Conservation (phyloP, 2,113 vertebrate genomes). For the Phalacrocorax aristotelis region DNA sequence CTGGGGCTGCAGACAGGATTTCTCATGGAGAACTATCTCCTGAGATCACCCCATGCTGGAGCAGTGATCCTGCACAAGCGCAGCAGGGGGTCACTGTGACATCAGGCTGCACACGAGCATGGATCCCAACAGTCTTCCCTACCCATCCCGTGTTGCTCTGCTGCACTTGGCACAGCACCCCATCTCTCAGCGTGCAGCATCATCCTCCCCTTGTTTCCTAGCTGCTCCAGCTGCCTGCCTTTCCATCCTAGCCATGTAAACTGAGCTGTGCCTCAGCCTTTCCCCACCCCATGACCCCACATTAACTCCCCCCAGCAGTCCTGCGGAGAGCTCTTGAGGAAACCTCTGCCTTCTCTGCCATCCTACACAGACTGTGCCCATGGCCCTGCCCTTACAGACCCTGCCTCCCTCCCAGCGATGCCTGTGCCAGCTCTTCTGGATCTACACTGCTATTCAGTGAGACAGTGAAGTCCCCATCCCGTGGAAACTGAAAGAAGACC, state of each 20-base stretch:
- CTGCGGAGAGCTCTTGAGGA: not conserved
- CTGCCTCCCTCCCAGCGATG: not conserved
- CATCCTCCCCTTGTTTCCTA: not conserved
- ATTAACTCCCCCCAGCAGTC: not conserved
- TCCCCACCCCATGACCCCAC: not conserved
- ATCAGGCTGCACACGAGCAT: not conserved
- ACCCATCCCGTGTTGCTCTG: not conserved
- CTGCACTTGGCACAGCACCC: not conserved
- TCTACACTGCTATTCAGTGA: not conserved
- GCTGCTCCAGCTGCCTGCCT: not conserved
- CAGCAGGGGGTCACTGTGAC: not conserved
- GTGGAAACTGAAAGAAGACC: not conserved
- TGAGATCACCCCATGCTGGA: fast-evolving
- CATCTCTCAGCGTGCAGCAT: fast-evolving
- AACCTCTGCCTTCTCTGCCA: not conserved
- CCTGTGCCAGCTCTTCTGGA: not conserved
- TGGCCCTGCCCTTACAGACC: not conserved
- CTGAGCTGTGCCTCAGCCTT: not conserved
- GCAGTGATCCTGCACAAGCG: not conserved
- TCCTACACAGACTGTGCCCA: fast-evolving
- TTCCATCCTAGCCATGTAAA: not conserved
- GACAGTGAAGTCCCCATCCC: not conserved
- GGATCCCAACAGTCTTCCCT: not conserved
- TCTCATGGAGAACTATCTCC: not conserved
- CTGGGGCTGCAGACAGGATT: not conserved